These are phyloP conservation scores for Platyscelio sp. DNA, from an alignment of 2,888 invertebrate genomes.

Conservation along the genomic window DNA sequence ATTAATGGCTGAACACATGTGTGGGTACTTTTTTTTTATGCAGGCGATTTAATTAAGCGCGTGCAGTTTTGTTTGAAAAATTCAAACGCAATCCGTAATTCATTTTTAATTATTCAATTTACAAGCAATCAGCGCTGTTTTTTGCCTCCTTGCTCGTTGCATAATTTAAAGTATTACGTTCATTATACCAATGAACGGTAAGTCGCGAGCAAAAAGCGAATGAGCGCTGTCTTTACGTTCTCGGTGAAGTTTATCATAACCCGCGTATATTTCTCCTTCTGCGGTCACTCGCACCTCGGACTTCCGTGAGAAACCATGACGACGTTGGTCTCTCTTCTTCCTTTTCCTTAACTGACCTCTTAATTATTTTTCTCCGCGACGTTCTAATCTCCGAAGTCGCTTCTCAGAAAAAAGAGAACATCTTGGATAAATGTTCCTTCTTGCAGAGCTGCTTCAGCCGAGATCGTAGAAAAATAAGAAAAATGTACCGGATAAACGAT, in stretches of 20 bases:
- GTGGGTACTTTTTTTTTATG: no score
- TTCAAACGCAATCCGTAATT: no score
- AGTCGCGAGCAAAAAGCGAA: conserved; percentile 16
- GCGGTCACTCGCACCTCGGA: conserved; percentile 27
- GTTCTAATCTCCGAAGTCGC: conserved; percentile 50
- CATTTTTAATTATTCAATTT: not conserved
- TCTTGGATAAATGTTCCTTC: conserved; percentile 52
- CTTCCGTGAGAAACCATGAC: conserved; percentile 67
- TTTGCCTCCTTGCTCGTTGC: not conserved
- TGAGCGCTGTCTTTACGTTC: conserved; percentile 35
- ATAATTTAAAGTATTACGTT: conserved; percentile 23
- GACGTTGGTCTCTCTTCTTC: conserved; percentile 25
- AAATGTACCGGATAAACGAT: conserved; percentile 43
- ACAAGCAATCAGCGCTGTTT: not conserved
- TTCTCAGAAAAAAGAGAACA: conserved; percentile 52
- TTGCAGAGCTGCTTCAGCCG: not conserved
- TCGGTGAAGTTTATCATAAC: conserved; percentile 48
- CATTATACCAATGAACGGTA: conserved; percentile 13
- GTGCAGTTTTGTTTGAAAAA: no score
- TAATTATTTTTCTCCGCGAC: conserved; percentile 61
- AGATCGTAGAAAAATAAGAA: conserved; percentile 15
- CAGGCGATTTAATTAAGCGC: no score
- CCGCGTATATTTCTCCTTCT: conserved; percentile 55
- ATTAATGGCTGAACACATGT: no score
- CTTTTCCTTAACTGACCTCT: conserved; percentile 50